Evolutionary conservation across 2,888 invertebrate species (phyloP), one percentile per base, ranked within the genome.

Genomic region (Allacma fusca): DNA sequence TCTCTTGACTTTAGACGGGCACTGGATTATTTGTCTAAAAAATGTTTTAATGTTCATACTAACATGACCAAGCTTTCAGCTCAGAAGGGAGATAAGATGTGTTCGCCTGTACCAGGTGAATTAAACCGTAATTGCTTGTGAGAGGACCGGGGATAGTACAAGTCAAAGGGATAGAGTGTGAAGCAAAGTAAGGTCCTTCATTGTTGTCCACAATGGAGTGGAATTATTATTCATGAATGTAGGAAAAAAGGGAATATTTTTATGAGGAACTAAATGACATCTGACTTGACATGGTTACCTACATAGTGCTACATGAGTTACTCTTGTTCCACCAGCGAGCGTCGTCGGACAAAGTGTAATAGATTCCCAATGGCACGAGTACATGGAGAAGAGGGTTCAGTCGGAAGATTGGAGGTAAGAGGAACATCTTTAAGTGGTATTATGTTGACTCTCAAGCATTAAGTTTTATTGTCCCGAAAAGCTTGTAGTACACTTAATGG

Each of bases 191-290:
- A 50, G 50, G n/a, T 16, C 5, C 50, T 50, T n/a, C n/a, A 50
- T n/a, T 50, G 50, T 50, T 16, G 16, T n/a, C 50, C 19, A 16
- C 9, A 16, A 50, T 50, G 50, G 50, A 50, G 16, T n/a, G 2
- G 50, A 50, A 50, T 50, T 50, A 50, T 50, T 50, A 50, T 50
- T 50, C 50, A 50, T 50, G 50, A 50, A n/a, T 50, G 50, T n/a
- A 9, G 2, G 19, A 19, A 16, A n/a, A 50, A 50, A 16, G 19
- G 16, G 50, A 16, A n/a, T 2, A 50, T 50, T 50, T 50, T 50
- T 50, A 50, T 50, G 50, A 50, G 50, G 50, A 50, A n/a, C n/a
- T n/a, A 50, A 50, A 50, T 50, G 50, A 50, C 50, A 50, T 50
- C 50, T 50, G 50, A 50, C 50, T 50, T 50, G 50, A 50, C 50